Evolutionary conservation across 1,140 invertebrate species (phyloP).

Genomic region (Dufourea novaeangliae): DNA sequence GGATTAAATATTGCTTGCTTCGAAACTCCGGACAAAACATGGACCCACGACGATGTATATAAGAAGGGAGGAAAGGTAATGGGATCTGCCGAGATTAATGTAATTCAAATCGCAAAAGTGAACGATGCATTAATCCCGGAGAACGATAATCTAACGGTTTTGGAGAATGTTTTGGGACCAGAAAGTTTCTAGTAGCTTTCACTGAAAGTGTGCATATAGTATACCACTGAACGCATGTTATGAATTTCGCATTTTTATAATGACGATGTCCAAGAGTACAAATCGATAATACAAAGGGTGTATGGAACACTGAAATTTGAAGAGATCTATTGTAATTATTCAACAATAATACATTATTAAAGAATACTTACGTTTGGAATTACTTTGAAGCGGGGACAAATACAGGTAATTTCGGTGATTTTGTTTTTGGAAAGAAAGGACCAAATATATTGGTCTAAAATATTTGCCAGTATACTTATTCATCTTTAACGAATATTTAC

Average conservation of each 20-base stretch:
- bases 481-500: too few species aligned
- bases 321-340: background rate
- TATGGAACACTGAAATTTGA: background rate
- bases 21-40: background rate
- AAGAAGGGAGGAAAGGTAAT: background rate
- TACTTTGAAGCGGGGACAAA: background rate
- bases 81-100: background rate
- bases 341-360: background rate
- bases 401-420: too few species aligned
- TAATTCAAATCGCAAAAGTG: background rate
- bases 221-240: background rate
- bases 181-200: slow-evolving; percentile 49
- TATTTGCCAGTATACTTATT: too few species aligned
- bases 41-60: background rate
- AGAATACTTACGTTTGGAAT: slow-evolving; percentile 1
- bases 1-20: slow-evolving; percentile 25
- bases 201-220: background rate
- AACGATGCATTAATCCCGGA: background rate
- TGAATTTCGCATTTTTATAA: background rate
- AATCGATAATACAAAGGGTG: background rate
- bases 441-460: too few species aligned
- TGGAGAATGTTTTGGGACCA: slow-evolving; percentile 51
- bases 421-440: too few species aligned
- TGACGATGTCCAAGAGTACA: background rate
- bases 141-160: slow-evolving; percentile 24